Evolutionary conservation across 1,140 invertebrate genomes (phyloP), one percentile per base, ranked within the genome.

Genomic region (Papilio aristodemus): DNA sequence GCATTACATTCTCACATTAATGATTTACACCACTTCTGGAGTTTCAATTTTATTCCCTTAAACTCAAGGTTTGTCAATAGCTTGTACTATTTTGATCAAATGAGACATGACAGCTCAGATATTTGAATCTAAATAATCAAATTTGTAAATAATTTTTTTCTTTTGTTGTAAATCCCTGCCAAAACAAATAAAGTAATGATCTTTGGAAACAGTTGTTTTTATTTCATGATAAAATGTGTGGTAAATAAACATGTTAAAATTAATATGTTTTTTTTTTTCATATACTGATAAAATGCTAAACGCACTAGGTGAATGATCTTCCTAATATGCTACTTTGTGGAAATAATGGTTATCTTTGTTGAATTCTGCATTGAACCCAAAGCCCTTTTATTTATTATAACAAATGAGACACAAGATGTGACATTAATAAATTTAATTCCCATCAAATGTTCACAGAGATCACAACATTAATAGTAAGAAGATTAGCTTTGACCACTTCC

Each of bases 401-500:
- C 0, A 43, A 50, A 50, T 22, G 10, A 50, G 19, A 50, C 46
- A n/a, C n/a, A n/a, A n/a, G n/a, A n/a, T n/a, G n/a, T n/a, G n/a
- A n/a, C n/a, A n/a, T n/a, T 22, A 54, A 25, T 50, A 11, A 9
- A 25, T 4, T 0, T 74, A 77, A 82, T 73, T 79, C 69, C 74
- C 68, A 71, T 77, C 72, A 79, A 68, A 75, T 80, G 78, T 82
- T 76, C 81, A 81, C 75, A 80, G 50, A 74, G 64, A 77, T 80
- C 78, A 80, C 78, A 84, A 81, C 77, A 79, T 74, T 77, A 71
- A 76, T 68, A 74, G 66, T 78, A 73, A 79, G 73, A 79, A 71
- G 75, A 68, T 54, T n/a, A 41, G 13, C 5, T n/a, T 41, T n/a
- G 5, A 46, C 8, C 10, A 54, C 9, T 4, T 25, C 13, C 19